A percentile compares a stretch with the other conserved stretches of the same genome.
phyloP scores from a whole-genome alignment of 2,113 vertebrate genomes.

The Rhombomys opimus region DNA sequence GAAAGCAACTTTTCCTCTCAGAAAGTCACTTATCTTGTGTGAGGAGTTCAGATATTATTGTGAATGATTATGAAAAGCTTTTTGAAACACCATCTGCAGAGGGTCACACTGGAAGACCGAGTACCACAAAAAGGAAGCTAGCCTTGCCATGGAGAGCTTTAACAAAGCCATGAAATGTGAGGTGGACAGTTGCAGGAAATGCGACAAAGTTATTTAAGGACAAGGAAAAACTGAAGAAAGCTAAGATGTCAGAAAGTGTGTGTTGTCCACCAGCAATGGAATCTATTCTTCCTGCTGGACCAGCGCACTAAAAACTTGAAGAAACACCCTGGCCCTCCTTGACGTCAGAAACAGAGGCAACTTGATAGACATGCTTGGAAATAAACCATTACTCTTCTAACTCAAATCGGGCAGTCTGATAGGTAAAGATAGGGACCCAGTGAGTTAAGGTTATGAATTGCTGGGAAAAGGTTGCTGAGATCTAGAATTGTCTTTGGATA shows the following conservation, averaged over 20 bases:
- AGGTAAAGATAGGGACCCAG: background rate
- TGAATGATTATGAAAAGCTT: background rate
- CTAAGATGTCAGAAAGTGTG: background rate
- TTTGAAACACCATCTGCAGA: background rate
- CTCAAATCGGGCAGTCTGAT: background rate
- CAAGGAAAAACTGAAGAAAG: conserved; percentile 6
- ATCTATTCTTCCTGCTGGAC: background rate
- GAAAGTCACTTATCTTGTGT: background rate
- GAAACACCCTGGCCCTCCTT: background rate
- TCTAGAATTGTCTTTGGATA: background rate
- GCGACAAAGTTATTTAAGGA: background rate
- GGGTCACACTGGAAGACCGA: background rate
- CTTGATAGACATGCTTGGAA: background rate
- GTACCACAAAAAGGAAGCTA: background rate
- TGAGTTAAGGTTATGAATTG: background rate
- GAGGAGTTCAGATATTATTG: background rate
- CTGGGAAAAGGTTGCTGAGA: background rate
- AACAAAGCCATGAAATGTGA: conserved; percentile 10
- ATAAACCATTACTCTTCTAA: background rate
- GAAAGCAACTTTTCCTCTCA: background rate
- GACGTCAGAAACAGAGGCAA: background rate
- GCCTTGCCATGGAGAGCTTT: background rate
- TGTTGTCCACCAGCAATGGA: background rate
- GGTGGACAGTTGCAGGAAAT: background rate
- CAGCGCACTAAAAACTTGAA: background rate